Conservation (phyloP, 2,888 invertebrate genomes). For the Dasypolia templi region DNA sequence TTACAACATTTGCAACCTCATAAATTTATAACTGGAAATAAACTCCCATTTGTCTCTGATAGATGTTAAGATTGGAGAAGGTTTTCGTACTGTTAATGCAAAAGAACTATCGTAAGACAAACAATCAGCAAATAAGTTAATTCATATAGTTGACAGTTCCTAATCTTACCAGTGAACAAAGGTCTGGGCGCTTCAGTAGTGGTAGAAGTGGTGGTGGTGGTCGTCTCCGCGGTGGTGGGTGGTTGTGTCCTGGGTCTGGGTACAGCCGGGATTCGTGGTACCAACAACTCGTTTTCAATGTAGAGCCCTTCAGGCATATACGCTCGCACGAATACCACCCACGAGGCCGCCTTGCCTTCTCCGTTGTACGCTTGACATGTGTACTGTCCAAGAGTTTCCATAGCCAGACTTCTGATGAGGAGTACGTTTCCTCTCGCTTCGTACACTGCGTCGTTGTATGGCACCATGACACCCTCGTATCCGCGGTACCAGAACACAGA, state of each 20-base stretch:
- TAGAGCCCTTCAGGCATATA: slow-evolving; percentile 92
- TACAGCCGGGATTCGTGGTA: slow-evolving; percentile 65
- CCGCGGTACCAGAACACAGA: slow-evolving; percentile 96
- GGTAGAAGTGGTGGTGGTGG: slow-evolving; percentile 60
- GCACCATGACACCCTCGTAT: slow-evolving; percentile 93
- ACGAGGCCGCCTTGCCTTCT: slow-evolving; percentile 93
- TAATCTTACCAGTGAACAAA: slow-evolving; percentile 82
- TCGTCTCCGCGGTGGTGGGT: slow-evolving; percentile 54
- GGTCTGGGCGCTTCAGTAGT: slow-evolving; percentile 70
- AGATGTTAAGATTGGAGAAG: background rate
- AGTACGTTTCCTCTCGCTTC: slow-evolving; percentile 94
- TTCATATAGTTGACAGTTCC: slow-evolving; percentile 37
- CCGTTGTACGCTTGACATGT: slow-evolving; percentile 97
- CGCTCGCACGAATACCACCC: slow-evolving; percentile 94
- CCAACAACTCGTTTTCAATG: slow-evolving; percentile 69
- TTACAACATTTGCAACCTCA: background rate
- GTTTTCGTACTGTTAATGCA: background rate
- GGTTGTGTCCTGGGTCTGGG: slow-evolving; percentile 64
- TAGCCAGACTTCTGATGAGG: slow-evolving; percentile 92
- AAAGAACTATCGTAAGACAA: slow-evolving; percentile 21
- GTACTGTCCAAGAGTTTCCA: slow-evolving; percentile 95
- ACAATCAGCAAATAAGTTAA: slow-evolving; percentile 23
- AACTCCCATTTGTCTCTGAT: background rate
- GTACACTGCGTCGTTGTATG: slow-evolving; percentile 92
- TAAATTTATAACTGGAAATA: background rate